A percentile compares a stretch with the other conserved stretches of the same genome.
Conservation (phyloP, 2,888 invertebrate species). For the Steinernema scapterisci region DNA sequence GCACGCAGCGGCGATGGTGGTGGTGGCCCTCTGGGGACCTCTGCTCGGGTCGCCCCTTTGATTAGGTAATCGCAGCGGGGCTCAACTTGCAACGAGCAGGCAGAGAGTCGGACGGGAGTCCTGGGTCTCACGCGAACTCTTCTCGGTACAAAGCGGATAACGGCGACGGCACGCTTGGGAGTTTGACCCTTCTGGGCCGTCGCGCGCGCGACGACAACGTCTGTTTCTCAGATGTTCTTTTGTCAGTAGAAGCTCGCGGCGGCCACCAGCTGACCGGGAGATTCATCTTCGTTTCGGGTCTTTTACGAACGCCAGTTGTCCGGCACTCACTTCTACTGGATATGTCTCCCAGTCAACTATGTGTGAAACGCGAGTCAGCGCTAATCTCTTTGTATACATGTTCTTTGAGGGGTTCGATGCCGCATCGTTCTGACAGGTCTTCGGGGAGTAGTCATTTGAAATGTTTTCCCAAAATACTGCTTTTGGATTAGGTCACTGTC, state of each 20-base stretch:
- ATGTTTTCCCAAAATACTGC: too few species aligned
- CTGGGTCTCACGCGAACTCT: too few species aligned
- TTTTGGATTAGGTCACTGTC: too few species aligned
- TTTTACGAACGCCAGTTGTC: conserved; percentile 17
- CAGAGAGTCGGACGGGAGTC: too few species aligned
- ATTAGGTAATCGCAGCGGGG: conserved; percentile 20
- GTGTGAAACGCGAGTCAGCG: neutral
- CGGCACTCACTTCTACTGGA: neutral
- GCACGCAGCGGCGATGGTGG: neutral
- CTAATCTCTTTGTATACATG: conserved; percentile 26
- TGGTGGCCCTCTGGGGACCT: neutral
- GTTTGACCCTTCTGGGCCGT: conserved; percentile 28
- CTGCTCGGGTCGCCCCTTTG: conserved; percentile 8
- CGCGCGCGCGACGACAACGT: conserved; percentile 2
- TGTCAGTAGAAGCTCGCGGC: neutral
- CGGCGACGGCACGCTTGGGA: neutral
- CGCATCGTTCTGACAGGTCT: neutral
- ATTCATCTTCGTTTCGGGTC: neutral
- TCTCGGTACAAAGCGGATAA: too few species aligned
- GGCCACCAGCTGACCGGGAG: conserved; percentile 19
- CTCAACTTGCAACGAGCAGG: too few species aligned
- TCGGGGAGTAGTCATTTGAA: neutral
- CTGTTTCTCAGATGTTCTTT: conserved; percentile 31
- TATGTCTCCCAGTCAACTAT: neutral
- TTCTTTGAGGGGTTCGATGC: neutral